Conservation (phyloP, 2,113 vertebrate genomes). For the Chascanopsetta lugubris region DNA sequence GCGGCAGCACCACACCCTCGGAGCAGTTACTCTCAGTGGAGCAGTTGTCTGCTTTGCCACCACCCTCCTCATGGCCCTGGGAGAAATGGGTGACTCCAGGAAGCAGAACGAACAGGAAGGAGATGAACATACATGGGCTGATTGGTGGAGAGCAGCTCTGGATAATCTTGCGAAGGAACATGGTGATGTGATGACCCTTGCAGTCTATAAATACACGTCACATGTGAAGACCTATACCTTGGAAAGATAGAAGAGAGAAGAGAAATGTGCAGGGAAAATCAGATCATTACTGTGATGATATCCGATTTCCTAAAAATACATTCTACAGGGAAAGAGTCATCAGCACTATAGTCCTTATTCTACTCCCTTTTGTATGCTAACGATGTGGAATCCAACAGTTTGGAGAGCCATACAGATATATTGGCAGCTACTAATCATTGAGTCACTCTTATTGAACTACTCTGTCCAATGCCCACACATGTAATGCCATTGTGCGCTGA, state of each 20-base stretch:
- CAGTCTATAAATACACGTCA: slow-evolving; percentile 38
- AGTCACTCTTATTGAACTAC: slow-evolving; percentile 65
- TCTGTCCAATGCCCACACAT: slow-evolving; percentile 62
- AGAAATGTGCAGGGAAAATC: neutral
- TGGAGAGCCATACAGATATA: slow-evolving; percentile 51
- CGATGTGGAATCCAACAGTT: slow-evolving; percentile 55
- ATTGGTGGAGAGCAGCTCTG: slow-evolving; percentile 45
- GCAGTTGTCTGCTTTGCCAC: slow-evolving; percentile 67
- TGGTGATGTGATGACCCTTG: slow-evolving; percentile 39
- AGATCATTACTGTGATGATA: neutral
- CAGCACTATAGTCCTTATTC: slow-evolving; percentile 24
- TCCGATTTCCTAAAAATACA: slow-evolving; percentile 14
- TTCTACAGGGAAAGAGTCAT: slow-evolving; percentile 5
- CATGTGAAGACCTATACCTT: slow-evolving; percentile 30
- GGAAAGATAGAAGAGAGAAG: slow-evolving; percentile 31
- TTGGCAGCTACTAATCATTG: slow-evolving; percentile 64
- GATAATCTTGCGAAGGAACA: slow-evolving; percentile 54
- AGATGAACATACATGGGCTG: slow-evolving; percentile 55
- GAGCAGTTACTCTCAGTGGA: slow-evolving; percentile 79
- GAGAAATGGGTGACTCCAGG: slow-evolving; percentile 70
- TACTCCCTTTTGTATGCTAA: slow-evolving; percentile 53
- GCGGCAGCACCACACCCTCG: slow-evolving; percentile 84
- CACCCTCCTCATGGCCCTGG: slow-evolving; percentile 45
- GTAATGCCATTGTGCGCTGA: slow-evolving; percentile 50
- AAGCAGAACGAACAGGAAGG: slow-evolving; percentile 73